A percentile compares a stretch with the other conserved stretches of the same genome.
Evolutionary conservation across 2,888 invertebrate species (phyloP).

Genomic region (Cyclophora albipunctata): DNA sequence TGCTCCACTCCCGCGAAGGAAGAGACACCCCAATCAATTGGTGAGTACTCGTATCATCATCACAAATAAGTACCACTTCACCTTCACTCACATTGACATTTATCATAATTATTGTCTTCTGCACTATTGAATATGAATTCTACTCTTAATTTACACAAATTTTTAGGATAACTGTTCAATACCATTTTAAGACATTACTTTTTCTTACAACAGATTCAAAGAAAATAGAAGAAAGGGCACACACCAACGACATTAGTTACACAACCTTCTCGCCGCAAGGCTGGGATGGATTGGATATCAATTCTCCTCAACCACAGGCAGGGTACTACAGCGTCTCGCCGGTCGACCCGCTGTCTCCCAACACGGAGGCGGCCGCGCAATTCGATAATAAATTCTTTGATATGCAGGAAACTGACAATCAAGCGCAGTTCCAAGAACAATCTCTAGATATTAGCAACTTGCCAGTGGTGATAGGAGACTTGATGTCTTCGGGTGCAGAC

Average conservation of each 20-base stretch:
- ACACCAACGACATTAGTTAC: conserved; percentile 60
- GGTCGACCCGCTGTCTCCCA: conserved; percentile 46
- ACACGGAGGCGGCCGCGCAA: conserved; percentile 34
- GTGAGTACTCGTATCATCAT: conserved; percentile 30
- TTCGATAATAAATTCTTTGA: conserved; percentile 34
- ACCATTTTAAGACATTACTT: not conserved
- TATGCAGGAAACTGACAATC: conserved; percentile 29
- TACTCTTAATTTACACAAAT: too few species aligned
- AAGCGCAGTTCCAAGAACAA: conserved; percentile 44
- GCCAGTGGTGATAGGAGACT: conserved; percentile 57
- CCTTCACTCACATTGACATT: too few species aligned
- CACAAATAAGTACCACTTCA: not conserved
- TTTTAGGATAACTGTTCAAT: too few species aligned
- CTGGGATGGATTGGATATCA: conserved; percentile 58
- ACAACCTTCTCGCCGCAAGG: conserved; percentile 61
- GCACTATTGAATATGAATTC: too few species aligned
- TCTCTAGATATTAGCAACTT: conserved; percentile 53
- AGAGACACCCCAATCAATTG: conserved; percentile 67
- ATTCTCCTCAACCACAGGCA: conserved; percentile 46
- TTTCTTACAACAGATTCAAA: conserved; percentile 45
- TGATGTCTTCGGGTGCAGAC: conserved; percentile 41
- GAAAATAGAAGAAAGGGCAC: conserved; percentile 53
- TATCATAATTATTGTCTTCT: too few species aligned
- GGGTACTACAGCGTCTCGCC: conserved; percentile 45
- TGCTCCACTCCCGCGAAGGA: conserved; percentile 72